Evolutionary conservation across 2,888 invertebrate genomes (phyloP), one percentile per base, ranked within the genome.

Genomic region (Laspeyria flexula): DNA sequence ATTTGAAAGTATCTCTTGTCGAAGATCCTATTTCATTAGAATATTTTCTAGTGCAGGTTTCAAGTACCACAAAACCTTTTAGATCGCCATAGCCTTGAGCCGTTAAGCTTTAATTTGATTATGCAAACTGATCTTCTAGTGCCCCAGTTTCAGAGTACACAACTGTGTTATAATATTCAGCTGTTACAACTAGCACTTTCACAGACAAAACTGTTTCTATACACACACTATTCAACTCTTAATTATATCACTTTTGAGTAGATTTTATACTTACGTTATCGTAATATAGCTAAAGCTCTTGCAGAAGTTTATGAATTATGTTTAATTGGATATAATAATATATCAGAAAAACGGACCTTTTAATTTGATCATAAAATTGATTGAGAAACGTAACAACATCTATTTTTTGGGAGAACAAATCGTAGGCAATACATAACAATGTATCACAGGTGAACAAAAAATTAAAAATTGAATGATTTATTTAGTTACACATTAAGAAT

Each of bases 101-200:
- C 44, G 37, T 43, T 54, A 51, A 54, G 53, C 59, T 54, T 62
- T 71, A 69, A 71, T 71, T 67, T 61, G 62, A 71, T 69, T 69
- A 69, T 71, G 62, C 61, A 64, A 67, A 61, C 53, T 65, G 65
- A 69, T 69, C 71, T 67, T 65, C 65, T 71, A 59, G 43, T 71
- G 68, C 51, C 68, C 68, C 43, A 69, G 68, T 69, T 69, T 48
- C 49, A 56, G 46, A 43, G 43, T 12, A 37, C 43, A 49, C 55
- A 52, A 51, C 49, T 53, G 35, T 43, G 60, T 55, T 51, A 40
- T 47, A 48, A 44, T 44, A 50, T 50, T 50, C 49, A 52, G 39
- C 16, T 50, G 49, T 55, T 52, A 33, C 25, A 45, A 51, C 44
- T 25, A 54, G 49, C 44, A 52, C 53, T 50, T 57, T 55, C 57